Base-by-base conservation (phyloP, 2,888 invertebrate genomes). In the Sarcophaga variegata region DNA sequence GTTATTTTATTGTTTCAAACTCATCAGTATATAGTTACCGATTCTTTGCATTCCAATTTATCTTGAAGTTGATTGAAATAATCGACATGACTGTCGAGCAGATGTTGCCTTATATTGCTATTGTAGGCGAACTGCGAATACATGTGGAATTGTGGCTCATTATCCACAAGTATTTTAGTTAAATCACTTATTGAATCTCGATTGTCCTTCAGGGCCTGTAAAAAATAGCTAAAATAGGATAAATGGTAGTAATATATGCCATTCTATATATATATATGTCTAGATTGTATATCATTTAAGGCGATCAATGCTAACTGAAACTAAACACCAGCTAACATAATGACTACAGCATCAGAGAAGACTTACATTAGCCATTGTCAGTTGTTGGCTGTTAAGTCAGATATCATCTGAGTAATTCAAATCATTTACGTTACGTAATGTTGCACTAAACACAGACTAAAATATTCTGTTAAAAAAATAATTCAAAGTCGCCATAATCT, bases 141-240 rank as follows among this genome's bases (percentile, higher is more conserved):
- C 75, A 81, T 83, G 37, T 87, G 81, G 71, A 87, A 87, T 25
- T 87, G 54, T 12, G 47, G 25, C 62, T 83, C 63, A 62, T 76
- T 78, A 60, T 69, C 6, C 0, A 47, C 22, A 10, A 87, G 77
- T 37, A 71, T 6, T 22, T 76, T 66, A 12, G 81, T 81, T 20
- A 87, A 67, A 14, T 25, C 75, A 0, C 17, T n/a, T 17, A 81
- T 20, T 5, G 75, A 79, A 59, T 84, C 20, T 45, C 75, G 79
- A 47, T 69, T 54, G 75, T 79, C 22, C 11, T 54, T 45, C 6
- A 87, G 37, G 8, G 71, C 77, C 14, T 63, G 2, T 11, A 79
- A 37, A 45, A 87, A 81, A 22, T 71, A 67, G 4, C 87, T 87
- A n/a, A 17, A 81, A 63, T 10, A 49, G n/a, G 17, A 37, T 10